Conservation (phyloP, 2,888 invertebrate species). For the Polyommatus iphigenia region DNA sequence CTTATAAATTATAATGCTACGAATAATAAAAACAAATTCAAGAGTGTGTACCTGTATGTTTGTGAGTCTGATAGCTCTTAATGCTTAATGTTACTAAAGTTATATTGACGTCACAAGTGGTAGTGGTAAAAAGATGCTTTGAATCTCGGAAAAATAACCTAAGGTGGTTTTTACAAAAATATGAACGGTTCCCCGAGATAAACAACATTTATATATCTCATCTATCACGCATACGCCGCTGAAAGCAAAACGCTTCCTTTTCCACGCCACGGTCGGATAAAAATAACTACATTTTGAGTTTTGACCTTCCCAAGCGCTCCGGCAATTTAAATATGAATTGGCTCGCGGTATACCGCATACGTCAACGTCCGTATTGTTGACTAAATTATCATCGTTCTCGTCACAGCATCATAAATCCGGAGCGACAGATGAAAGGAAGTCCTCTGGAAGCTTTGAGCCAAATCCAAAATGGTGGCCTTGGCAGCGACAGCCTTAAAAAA, state of each 20-base stretch:
- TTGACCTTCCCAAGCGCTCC: background rate
- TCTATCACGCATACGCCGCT: background rate
- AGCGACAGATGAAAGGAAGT: slow-evolving; percentile 11
- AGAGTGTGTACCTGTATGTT: no score
- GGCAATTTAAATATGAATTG: slow-evolving; percentile 1
- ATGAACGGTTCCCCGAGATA: background rate
- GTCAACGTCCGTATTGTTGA: slow-evolving; percentile 10
- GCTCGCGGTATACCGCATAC: background rate
- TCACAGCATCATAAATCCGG: slow-evolving; percentile 11
- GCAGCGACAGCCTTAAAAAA: background rate
- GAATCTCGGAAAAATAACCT: no score
- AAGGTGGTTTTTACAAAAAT: no score
- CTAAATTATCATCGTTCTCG: slow-evolving; percentile 1
- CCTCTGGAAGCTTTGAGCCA: slow-evolving; percentile 9
- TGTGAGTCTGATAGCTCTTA: no score
- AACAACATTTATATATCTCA: background rate
- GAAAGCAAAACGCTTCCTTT: background rate
- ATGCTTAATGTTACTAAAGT: no score
- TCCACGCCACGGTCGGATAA: background rate
- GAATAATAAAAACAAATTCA: no score
- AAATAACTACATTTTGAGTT: background rate
- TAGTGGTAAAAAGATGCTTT: no score
- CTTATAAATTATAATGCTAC: no score
- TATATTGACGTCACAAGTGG: no score
- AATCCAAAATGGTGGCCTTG: slow-evolving; percentile 13